A percentile compares a stretch with the other conserved stretches of the same genome.
Evolutionary conservation across 1,140 invertebrate genomes (phyloP).

Genomic region (Drosophila ambigua): DNA sequence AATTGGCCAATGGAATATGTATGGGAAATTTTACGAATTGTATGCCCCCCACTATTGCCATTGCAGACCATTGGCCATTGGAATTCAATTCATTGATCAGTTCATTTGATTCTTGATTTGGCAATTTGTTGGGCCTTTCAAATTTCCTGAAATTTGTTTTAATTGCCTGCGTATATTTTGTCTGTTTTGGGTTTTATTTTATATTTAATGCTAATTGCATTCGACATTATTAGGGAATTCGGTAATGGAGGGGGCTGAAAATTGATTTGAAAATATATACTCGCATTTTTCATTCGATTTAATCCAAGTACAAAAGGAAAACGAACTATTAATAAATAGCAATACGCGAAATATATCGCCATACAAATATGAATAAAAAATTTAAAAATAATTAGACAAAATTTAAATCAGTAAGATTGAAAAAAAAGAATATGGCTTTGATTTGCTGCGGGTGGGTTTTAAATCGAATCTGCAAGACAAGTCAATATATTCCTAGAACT

Average conservation of each 20-base stretch:
- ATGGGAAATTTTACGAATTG: slow-evolving; percentile 39
- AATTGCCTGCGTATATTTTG: slow-evolving; percentile 29
- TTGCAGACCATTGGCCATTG: slow-evolving; percentile 36
- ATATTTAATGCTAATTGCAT: slow-evolving; percentile 52
- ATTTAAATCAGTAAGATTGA: too few species aligned
- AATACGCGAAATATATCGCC: not conserved
- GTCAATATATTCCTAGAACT: too few species aligned
- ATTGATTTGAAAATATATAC: slow-evolving; percentile 33
- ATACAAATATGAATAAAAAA: not conserved
- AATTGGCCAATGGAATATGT: slow-evolving; percentile 37
- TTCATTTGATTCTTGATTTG: slow-evolving; percentile 68
- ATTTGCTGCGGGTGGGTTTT: too few species aligned
- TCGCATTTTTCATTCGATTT: not conserved
- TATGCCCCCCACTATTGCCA: not conserved
- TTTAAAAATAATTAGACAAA: too few species aligned
- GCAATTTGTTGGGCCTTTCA: slow-evolving; percentile 43
- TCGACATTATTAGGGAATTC: slow-evolving; percentile 34
- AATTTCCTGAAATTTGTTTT: slow-evolving; percentile 31
- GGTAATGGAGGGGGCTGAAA: slow-evolving; percentile 27
- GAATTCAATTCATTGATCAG: slow-evolving; percentile 65
- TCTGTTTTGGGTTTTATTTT: slow-evolving; percentile 24
- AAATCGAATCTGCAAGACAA: too few species aligned
- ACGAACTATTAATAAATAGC: slow-evolving; percentile 6
- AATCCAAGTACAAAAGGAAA: slow-evolving; percentile 15
- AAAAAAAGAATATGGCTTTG: too few species aligned